Conservation (phyloP, 2,888 invertebrate species). For the Ptycholaimellus sp. region DNA sequence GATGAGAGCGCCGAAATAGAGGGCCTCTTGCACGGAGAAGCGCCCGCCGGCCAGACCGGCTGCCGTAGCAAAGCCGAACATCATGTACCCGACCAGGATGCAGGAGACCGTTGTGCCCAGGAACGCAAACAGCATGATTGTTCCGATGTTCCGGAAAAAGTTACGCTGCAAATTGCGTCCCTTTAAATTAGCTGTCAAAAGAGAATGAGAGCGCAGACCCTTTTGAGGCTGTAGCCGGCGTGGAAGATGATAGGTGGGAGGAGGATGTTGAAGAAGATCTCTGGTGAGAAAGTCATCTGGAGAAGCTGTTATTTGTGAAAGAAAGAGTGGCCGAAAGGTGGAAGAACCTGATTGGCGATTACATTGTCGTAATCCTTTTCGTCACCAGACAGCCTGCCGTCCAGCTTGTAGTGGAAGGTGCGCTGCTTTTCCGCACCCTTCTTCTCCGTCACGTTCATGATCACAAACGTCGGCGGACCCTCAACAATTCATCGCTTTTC, state of each 20-base stretch:
- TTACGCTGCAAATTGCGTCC: constrained; percentile 14
- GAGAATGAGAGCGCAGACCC: too few species aligned
- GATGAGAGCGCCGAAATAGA: constrained; percentile 80
- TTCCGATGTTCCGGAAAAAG: constrained; percentile 22
- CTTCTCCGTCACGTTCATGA: too few species aligned
- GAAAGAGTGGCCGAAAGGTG: too few species aligned
- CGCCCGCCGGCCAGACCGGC: constrained; percentile 33
- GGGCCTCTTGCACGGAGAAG: constrained; percentile 65
- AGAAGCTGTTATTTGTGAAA: too few species aligned
- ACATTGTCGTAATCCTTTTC: too few species aligned
- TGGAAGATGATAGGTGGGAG: constrained; percentile 91
- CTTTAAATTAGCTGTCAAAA: too few species aligned
- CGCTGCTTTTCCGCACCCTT: too few species aligned
- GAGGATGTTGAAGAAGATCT: constrained; percentile 92
- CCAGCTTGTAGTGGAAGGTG: not conserved
- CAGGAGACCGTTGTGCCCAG: constrained; percentile 20
- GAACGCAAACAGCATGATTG: constrained; percentile 22
- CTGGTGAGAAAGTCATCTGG: constrained; percentile 85
- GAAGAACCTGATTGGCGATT: too few species aligned
- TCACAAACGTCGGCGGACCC: too few species aligned
- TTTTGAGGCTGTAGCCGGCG: constrained; percentile 83
- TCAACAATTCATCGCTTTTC: too few species aligned
- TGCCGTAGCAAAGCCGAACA: constrained; percentile 55
- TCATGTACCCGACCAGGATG: constrained; percentile 35
- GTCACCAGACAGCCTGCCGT: too few species aligned